Evolutionary conservation across 2,113 vertebrate genomes (phyloP).

Genomic region (Microcebus jonahi): DNA sequence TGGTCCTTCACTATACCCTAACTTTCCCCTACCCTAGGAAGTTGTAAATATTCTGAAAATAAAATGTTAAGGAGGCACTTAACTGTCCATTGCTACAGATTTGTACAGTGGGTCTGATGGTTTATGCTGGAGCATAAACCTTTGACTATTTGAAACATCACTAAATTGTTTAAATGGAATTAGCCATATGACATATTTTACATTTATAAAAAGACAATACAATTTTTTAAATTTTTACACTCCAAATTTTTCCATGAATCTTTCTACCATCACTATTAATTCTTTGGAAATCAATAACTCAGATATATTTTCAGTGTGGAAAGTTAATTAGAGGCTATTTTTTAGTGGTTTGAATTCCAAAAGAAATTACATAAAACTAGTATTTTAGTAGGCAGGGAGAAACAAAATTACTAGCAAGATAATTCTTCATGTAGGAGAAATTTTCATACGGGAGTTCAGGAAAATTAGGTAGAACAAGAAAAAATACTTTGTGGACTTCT

Average conservation of each 20-base stretch:
- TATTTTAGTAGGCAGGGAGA: background rate
- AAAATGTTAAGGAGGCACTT: background rate
- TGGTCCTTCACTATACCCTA: background rate
- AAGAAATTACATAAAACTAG: background rate
- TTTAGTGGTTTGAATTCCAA: conserved; percentile 21
- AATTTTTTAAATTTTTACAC: conserved; percentile 6
- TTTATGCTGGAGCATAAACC: background rate
- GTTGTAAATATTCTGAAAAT: background rate
- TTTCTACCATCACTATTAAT: conserved; percentile 1
- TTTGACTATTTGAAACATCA: background rate
- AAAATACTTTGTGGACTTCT: background rate
- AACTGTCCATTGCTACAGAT: background rate
- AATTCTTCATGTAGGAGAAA: background rate
- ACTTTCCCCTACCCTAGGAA: background rate
- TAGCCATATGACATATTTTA: background rate
- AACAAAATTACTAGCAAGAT: conserved; percentile 50
- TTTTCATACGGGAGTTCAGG: background rate
- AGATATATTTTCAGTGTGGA: conserved; percentile 11
- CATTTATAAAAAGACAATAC: background rate
- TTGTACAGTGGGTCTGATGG: background rate
- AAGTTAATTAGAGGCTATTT: background rate
- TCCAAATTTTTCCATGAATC: conserved; percentile 1
- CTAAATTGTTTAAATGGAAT: background rate
- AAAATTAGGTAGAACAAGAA: conserved; percentile 4
- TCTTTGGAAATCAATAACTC: background rate